phyloP scores from a whole-genome alignment of 2,888 invertebrate species.

The Drosophila helvetica region DNA sequence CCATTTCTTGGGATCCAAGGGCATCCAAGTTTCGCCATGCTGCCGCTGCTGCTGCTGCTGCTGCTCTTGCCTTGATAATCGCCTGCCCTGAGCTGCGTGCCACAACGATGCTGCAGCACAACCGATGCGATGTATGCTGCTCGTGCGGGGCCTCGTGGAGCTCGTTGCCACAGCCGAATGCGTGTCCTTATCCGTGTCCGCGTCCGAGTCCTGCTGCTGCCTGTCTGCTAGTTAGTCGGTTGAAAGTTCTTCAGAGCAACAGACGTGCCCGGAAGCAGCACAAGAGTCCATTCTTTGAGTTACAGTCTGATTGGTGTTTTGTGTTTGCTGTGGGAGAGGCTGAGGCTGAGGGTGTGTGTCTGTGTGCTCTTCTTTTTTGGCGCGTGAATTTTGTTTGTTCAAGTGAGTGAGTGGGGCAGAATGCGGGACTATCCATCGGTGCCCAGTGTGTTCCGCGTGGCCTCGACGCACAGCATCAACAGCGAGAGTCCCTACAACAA shows the following conservation, averaged over 20 bases:
- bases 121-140: not conserved
- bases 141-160: not conserved
- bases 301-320: not conserved
- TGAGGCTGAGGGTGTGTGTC: not conserved
- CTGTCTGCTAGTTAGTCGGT: slow-evolving; percentile 52
- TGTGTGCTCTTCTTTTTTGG: slow-evolving; percentile 8
- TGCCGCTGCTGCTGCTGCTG: not conserved
- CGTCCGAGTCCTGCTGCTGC: slow-evolving; percentile 17
- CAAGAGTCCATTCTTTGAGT: not conserved
- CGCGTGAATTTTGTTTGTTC: slow-evolving; percentile 5
- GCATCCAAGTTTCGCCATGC: not conserved
- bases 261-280: slow-evolving; percentile 41
- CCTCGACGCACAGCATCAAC: slow-evolving; percentile 79
- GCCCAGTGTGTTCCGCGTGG: slow-evolving; percentile 83
- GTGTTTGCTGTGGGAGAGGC: not conserved
- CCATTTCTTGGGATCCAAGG: not conserved
- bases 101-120: not conserved
- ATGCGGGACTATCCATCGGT: slow-evolving; percentile 83
- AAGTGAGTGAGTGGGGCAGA: slow-evolving; percentile 10
- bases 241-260: slow-evolving; percentile 51
- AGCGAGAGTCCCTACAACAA: slow-evolving; percentile 51
- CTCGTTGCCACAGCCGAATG: not conserved
- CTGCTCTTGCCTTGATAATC: slow-evolving; percentile 1
- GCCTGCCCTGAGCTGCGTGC: not conserved
- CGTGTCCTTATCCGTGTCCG: not conserved